These are phyloP conservation scores for Sphaerophoria taeniata DNA, from an alignment of 2,888 invertebrate species.

Conservation along the genomic window DNA sequence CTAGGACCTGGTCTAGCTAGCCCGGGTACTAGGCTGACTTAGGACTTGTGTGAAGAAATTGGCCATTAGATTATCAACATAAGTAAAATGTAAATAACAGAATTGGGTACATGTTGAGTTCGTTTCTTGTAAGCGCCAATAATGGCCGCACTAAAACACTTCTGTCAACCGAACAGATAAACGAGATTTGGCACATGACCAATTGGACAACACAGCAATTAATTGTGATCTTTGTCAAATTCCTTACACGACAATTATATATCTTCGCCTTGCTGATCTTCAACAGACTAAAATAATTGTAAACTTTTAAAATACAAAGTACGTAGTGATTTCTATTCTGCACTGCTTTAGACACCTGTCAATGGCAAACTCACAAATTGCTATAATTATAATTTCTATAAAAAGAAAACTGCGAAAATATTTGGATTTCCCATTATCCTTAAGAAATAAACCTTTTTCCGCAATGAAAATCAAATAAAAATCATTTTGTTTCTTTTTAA, in stretches of 20 bases:
- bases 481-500: conserved; percentile 4
- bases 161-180: conserved; percentile 2
- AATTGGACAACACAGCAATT: background rate
- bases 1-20: too few relatives aligned
- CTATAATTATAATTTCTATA: background rate
- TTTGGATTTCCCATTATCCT: background rate
- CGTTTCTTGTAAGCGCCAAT: conserved; percentile 49
- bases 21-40: too few relatives aligned
- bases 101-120: conserved; percentile 10
- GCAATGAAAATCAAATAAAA: too few relatives aligned
- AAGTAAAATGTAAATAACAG: too few relatives aligned
- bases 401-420: background rate
- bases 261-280: background rate
- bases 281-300: too few relatives aligned
- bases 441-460: too few relatives aligned
- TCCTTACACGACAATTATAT: background rate
- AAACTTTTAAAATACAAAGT: too few relatives aligned
- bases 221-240: conserved; percentile 26
- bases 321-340: too few relatives aligned
- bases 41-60: too few relatives aligned
- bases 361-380: too few relatives aligned
- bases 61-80: too few relatives aligned
- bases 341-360: too few relatives aligned
- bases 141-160: conserved; percentile 20
- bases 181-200: conserved; percentile 53